Percentiles rank a stretch among this genome's conserved stretches.
Conservation (phyloP, 2,888 invertebrate species). For the Trichogramma evanescens region DNA sequence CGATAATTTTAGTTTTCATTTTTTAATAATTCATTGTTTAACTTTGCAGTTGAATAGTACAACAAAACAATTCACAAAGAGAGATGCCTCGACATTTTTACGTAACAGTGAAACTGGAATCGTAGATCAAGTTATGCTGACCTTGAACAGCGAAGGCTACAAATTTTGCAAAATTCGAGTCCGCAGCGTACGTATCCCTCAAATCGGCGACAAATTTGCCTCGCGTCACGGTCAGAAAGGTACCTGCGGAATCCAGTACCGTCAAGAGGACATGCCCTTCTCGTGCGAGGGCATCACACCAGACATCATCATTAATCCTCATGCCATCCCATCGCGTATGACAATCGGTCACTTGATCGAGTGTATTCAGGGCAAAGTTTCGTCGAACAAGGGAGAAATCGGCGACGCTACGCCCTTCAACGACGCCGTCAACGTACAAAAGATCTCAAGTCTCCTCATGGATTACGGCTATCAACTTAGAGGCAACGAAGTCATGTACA, state of each 20-base stretch:
- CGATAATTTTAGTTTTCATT: background rate
- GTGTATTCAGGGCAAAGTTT: slow-evolving; percentile 87
- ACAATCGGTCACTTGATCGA: slow-evolving; percentile 99
- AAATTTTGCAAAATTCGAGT: slow-evolving; percentile 99
- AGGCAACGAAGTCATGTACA: slow-evolving; percentile 90
- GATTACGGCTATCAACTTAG: slow-evolving; percentile 96
- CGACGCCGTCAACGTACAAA: slow-evolving; percentile 98
- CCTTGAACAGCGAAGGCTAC: slow-evolving; percentile 95
- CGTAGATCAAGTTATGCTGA: slow-evolving; percentile 99
- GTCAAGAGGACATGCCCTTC: slow-evolving; percentile 96
- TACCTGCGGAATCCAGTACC: slow-evolving; percentile 98
- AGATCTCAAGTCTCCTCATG: slow-evolving; percentile 91
- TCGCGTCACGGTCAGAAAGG: slow-evolving; percentile 99
- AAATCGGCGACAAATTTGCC: slow-evolving; percentile 99
- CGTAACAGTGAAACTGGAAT: slow-evolving; percentile 99
- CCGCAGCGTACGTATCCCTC: slow-evolving; percentile 94
- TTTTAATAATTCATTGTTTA: background rate
- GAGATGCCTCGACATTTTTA: slow-evolving; percentile 97
- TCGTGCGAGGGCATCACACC: slow-evolving; percentile 95
- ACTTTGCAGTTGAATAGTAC: slow-evolving; percentile 70
- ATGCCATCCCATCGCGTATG: slow-evolving; percentile 99
- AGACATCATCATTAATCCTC: slow-evolving; percentile 99
- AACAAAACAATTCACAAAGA: slow-evolving; percentile 81
- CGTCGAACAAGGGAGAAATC: slow-evolving; percentile 70
- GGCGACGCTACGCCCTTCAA: slow-evolving; percentile 99